Evolutionary conservation across 1,140 invertebrate species (phyloP).

Genomic region (Pararge aegeria): DNA sequence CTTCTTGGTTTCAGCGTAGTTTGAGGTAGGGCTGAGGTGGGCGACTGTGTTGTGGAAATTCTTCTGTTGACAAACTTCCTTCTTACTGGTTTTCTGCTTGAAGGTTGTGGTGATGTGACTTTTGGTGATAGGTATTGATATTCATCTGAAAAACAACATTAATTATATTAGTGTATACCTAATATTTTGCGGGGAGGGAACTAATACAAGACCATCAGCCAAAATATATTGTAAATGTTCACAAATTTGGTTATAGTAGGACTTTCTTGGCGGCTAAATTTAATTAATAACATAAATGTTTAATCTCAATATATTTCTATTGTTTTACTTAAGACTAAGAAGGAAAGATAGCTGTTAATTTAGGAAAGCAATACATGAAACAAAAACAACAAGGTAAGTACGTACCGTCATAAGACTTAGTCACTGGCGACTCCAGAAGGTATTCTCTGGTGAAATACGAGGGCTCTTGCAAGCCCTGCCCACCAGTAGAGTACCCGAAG

Average conservation of each 20-base stretch:
- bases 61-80: slow-evolving; percentile 53
- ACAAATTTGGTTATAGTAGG: too few species aligned
- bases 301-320: too few species aligned
- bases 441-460: slow-evolving; percentile 74
- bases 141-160: slow-evolving; percentile 53
- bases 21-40: slow-evolving; percentile 36
- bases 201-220: too few species aligned
- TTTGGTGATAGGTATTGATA: slow-evolving; percentile 64
- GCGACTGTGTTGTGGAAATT: slow-evolving; percentile 55
- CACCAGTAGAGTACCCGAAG: slow-evolving; percentile 48
- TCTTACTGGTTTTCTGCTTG: slow-evolving; percentile 40
- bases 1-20: slow-evolving; percentile 42
- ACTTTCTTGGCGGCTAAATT: too few species aligned
- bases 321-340: not conserved
- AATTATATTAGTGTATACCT: too few species aligned
- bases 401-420: slow-evolving; percentile 71
- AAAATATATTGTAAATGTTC: too few species aligned
- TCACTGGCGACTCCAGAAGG: slow-evolving; percentile 66
- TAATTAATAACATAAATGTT: too few species aligned
- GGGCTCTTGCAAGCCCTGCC: slow-evolving; percentile 52
- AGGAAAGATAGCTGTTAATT: not conserved
- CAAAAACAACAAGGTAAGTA: too few species aligned
- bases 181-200: too few species aligned
- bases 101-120: slow-evolving; percentile 45
- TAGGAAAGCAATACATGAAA: not conserved